Evolutionary conservation across 2,888 invertebrate genomes (phyloP), one percentile per base, ranked within the genome.

Genomic region (Cephus spinipes): DNA sequence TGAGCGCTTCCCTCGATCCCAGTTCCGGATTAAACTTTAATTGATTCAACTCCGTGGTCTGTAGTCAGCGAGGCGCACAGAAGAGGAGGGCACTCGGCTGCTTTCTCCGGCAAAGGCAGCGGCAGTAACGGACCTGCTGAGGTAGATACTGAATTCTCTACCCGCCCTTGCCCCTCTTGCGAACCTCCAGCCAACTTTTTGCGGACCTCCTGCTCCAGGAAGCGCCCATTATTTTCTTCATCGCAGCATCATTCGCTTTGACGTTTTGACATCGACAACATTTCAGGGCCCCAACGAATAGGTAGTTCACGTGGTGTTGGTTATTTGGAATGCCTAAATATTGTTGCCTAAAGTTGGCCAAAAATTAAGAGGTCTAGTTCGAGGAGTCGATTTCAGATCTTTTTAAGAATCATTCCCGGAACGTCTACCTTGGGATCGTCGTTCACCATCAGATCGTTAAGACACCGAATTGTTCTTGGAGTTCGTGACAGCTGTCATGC

Each of bases 1-100:
- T 40, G 75, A 76, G 71, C 75, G 73, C 81, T 84, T 85, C 86
- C 86, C 86, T 86, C 87, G 86, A 89, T 88, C 83, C 85, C 85
- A 92, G 93, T 93, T 93, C 93, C 93, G 93, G 93, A 93, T 93
- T 93, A 93, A 93, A 93, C 92, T 93, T 93, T 93, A 93, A 93
- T 93, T 93, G 93, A 93, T 93, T 93, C 92, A 90, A 89, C 89
- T 88, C 87, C 87, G 90, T 87, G 89, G 88, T 89, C 88, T 87
- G 89, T 87, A 88, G 83, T 83, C 89, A 88, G 86, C 89, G 86
- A 89, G 83, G 90, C 89, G 88, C 85, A 85, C 83, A 83, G 84
- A 82, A 87, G 87, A 87, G 85, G 87, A 88, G 88, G 87, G 85
- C 82, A 85, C 85, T 87, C 86, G 85, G 85, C 82, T 85, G 84